Base-by-base conservation (phyloP, 2,113 vertebrate species). In the Anser brachyrhynchus region DNA sequence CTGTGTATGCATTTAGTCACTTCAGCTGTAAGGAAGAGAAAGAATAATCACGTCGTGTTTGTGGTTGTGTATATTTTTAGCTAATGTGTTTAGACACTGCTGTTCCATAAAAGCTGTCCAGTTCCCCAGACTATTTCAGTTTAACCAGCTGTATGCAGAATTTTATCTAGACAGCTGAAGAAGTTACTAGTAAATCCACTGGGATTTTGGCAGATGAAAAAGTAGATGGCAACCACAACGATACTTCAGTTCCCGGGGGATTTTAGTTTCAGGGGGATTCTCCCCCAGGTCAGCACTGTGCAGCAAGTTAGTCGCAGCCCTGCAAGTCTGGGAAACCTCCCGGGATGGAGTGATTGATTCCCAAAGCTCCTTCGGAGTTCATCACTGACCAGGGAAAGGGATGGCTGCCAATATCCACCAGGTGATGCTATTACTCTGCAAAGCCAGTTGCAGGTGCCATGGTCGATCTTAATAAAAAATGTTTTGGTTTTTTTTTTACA, bases 11-110 rank as follows among this genome's bases (percentile, higher is more conserved):
- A 25, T 74, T 92, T 55, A 57, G 62, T 91, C 61, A 81, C 73
- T 95, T 93, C 43, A 87, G 54, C 73, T 82, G 73, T 84, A 61
- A 86, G 52, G 57, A 88, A 57, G 58, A 83, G 82, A 84, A 83
- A 37, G 57, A 94, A 84, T 59, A 86, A 78, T 87, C 84, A 54
- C 52, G 26, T 87, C 58, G 65, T 67, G 26, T 90, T 89, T 94
- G 43, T 81, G 73, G 51, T 58, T 61, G 57, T 72, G 43, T 88
- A 8, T 87, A 62, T 90, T 91, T 93, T 95, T 85, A 81, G 69
- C 72, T 96, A 35, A 90, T 74, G 43, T 81, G 69, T 88, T 95
- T 89, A 83, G 90, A 93, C 52, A 65, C 23, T 77, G 79, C 72
- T 89, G 28, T 93, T 96, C 83, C 66, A 81, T 93, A 85, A 89